A percentile compares a stretch with the other conserved stretches of the same genome.
Evolutionary conservation across 2,888 invertebrate genomes (phyloP).

Genomic region (Blastobasis lacticolella): DNA sequence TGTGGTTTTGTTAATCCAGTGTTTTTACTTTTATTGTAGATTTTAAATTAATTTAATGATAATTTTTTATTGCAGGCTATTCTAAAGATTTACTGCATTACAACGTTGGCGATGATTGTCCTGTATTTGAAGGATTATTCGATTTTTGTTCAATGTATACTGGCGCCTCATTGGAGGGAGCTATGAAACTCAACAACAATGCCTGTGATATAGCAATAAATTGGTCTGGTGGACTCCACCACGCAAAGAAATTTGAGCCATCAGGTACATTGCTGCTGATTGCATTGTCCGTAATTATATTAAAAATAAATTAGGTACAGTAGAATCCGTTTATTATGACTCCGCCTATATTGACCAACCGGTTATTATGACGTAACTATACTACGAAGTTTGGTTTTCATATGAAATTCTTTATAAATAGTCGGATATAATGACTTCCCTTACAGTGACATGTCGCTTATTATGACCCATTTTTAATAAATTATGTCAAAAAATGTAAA

Average conservation of each 20-base stretch:
- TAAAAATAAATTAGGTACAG: neutral
- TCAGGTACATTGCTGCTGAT: slow-evolving; percentile 71
- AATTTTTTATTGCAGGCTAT: slow-evolving; percentile 69
- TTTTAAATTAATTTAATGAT: neutral
- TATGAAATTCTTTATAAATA: too few relatives aligned
- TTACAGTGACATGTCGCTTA: too few relatives aligned
- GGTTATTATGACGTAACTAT: too few relatives aligned
- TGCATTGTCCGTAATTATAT: neutral
- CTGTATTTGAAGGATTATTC: slow-evolving; percentile 95
- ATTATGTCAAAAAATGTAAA: too few relatives aligned
- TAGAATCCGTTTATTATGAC: too few relatives aligned
- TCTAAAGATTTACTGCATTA: slow-evolving; percentile 95
- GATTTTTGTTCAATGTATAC: slow-evolving; percentile 99
- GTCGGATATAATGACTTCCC: too few relatives aligned
- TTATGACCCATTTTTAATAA: too few relatives aligned
- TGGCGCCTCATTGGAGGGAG: slow-evolving; percentile 97
- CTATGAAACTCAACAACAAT: slow-evolving; percentile 95
- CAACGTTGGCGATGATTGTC: slow-evolving; percentile 98
- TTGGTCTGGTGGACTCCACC: slow-evolving; percentile 99
- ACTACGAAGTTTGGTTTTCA: too few relatives aligned
- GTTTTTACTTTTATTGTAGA: too few relatives aligned
- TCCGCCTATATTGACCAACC: too few relatives aligned
- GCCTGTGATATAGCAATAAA: slow-evolving; percentile 98
- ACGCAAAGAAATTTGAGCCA: slow-evolving; percentile 99
- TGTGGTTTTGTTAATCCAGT: too few relatives aligned